These are phyloP conservation scores for Arvicola amphibius DNA, from an alignment of 2,797 vertebrate genomes.

Conservation along the genomic window DNA sequence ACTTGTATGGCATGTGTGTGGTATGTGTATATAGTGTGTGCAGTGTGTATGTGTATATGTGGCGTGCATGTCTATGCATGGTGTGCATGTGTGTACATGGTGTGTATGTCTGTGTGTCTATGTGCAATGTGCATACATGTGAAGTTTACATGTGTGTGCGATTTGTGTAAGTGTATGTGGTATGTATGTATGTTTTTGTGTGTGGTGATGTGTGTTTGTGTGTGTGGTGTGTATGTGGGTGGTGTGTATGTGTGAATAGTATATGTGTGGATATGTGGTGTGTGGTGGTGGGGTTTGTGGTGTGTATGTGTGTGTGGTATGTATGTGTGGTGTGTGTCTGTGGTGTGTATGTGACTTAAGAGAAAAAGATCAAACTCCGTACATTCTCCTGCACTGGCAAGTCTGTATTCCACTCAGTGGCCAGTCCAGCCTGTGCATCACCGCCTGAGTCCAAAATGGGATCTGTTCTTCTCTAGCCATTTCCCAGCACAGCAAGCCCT, in stretches of 20 bases:
- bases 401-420: background rate
- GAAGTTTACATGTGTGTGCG: background rate
- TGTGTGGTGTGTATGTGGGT: too few relatives aligned
- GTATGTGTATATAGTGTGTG: background rate
- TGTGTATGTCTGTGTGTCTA: background rate
- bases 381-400: background rate
- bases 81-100: background rate
- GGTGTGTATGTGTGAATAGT: too few relatives aligned
- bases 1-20: background rate
- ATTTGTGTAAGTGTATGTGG: too few relatives aligned
- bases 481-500: background rate
- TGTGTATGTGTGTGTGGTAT: background rate
- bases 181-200: too few relatives aligned
- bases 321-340: background rate
- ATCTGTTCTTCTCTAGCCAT: background rate
- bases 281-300: too few relatives aligned
- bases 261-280: background rate
- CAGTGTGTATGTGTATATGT: background rate
- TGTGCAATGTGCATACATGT: background rate
- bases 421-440: background rate
- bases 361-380: slow-evolving; percentile 14
- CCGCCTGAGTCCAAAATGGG: background rate
- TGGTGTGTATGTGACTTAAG: background rate
- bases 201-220: too few relatives aligned
- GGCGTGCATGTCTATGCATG: background rate